Conservation (phyloP, 2,797 vertebrate genomes). For the Intellagama lesueurii region DNA sequence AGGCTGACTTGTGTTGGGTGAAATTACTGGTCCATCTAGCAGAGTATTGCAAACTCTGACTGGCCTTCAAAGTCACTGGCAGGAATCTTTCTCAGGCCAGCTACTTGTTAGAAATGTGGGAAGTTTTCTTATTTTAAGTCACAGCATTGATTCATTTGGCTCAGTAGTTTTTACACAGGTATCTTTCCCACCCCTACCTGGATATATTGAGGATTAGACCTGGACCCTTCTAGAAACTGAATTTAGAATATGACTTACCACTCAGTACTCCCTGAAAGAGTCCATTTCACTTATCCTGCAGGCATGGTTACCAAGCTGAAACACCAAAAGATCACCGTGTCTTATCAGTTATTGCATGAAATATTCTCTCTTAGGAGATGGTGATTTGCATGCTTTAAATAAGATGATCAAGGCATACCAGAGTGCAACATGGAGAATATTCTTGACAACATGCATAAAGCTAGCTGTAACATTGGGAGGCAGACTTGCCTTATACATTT, state of each 20-base stretch:
- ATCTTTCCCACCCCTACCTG: background rate
- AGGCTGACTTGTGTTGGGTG: background rate
- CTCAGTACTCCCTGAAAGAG: background rate
- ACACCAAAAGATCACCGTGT: background rate
- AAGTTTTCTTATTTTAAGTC: no score
- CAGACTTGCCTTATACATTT: background rate
- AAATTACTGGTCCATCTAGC: background rate
- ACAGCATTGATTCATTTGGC: no score
- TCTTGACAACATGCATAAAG: background rate
- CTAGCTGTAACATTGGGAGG: background rate
- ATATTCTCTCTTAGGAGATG: background rate
- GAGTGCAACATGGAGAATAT: background rate
- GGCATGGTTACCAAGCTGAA: background rate
- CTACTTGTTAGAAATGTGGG: no score
- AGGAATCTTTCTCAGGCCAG: no score
- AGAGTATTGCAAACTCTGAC: background rate
- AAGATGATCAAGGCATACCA: background rate
- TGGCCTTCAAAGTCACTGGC: no score
- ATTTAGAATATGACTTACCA: background rate
- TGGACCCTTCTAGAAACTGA: background rate
- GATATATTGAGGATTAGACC: background rate
- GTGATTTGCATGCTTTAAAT: background rate
- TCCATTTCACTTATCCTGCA: background rate
- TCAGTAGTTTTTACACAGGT: no score
- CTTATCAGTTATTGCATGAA: background rate